These are phyloP conservation scores for Drosophila helvetica DNA, from an alignment of 2,888 invertebrate species.

Conservation along the genomic window DNA sequence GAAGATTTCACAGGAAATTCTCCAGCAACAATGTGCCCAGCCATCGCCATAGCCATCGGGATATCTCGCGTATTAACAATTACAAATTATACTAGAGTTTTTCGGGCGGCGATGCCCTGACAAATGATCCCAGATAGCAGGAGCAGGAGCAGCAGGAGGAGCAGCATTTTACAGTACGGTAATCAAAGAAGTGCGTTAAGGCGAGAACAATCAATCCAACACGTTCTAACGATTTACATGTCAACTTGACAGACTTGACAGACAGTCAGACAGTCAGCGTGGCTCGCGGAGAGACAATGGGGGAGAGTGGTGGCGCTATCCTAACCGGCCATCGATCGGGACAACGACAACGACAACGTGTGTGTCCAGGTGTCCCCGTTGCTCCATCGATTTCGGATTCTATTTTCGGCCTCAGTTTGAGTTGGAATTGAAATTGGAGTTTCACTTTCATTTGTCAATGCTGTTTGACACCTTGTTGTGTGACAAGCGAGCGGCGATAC, in stretches of 20 bases:
- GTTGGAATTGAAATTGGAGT: conserved; percentile 32
- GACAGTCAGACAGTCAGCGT: too few species aligned
- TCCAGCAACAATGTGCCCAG: conserved; percentile 56
- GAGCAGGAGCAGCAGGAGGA: background rate
- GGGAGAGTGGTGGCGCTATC: conserved; percentile 53
- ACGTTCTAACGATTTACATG: conserved; percentile 77
- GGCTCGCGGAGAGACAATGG: conserved; percentile 20
- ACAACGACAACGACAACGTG: conserved; percentile 35
- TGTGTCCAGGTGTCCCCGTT: conserved; percentile 67
- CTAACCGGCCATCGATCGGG: background rate
- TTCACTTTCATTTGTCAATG: conserved; percentile 81
- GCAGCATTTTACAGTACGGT: conserved; percentile 2
- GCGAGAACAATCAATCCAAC: conserved; percentile 77
- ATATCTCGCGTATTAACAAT: conserved; percentile 61
- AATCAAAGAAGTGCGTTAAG: conserved; percentile 53
- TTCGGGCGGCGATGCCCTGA: conserved; percentile 46
- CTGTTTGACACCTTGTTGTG: conserved; percentile 78
- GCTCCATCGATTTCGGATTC: conserved; percentile 21
- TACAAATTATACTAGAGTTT: conserved; percentile 59
- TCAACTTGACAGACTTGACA: conserved; percentile 67
- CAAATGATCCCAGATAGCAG: conserved; percentile 56
- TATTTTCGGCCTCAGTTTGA: background rate
- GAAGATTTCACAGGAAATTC: conserved; percentile 52
- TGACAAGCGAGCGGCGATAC: conserved; percentile 56
- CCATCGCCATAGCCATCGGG: conserved; percentile 33